A percentile compares a stretch with the other conserved stretches of the same genome.
phyloP scores from a whole-genome alignment of 2,888 invertebrate species.

The Parapristionchus giblindavisi region DNA sequence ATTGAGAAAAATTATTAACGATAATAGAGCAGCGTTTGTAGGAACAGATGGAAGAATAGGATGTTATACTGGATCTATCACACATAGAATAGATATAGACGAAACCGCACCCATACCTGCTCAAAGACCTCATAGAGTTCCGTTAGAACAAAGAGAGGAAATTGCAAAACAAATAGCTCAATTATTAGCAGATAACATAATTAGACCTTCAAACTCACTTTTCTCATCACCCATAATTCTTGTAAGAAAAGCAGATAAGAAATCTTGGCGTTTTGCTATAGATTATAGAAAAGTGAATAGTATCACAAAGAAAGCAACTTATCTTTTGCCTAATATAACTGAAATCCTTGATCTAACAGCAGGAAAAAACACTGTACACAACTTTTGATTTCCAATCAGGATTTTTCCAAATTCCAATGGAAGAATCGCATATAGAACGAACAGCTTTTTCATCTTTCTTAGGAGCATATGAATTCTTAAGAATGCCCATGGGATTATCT shows the following conservation, averaged over 20 bases:
- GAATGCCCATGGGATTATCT: conserved; percentile 43
- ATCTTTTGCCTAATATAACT: conserved; percentile 9
- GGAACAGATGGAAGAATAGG: background rate
- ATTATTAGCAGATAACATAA: background rate
- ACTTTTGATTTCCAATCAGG: conserved; percentile 42
- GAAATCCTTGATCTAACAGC: conserved; percentile 23
- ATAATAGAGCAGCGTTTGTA: background rate
- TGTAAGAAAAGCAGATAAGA: conserved; percentile 18
- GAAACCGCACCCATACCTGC: background rate
- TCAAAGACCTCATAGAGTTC: background rate
- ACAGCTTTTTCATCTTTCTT: conserved; percentile 41
- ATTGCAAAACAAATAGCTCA: background rate
- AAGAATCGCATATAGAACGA: conserved; percentile 6
- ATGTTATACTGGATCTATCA: background rate
- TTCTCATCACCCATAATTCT: conserved; percentile 10
- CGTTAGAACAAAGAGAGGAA: background rate
- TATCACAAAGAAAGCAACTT: background rate
- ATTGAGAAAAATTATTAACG: background rate
- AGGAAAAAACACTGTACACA: conserved; percentile 29
- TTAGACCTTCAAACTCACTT: background rate
- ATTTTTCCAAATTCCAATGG: conserved; percentile 42
- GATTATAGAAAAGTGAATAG: conserved; percentile 3
- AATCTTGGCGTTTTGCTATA: background rate
- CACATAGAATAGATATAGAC: background rate
- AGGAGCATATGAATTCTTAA: conserved; percentile 38